Percentiles rank a stretch among this genome's conserved stretches.
Conservation (phyloP, 1,140 invertebrate species). For the Drosophila kohkoa region DNA sequence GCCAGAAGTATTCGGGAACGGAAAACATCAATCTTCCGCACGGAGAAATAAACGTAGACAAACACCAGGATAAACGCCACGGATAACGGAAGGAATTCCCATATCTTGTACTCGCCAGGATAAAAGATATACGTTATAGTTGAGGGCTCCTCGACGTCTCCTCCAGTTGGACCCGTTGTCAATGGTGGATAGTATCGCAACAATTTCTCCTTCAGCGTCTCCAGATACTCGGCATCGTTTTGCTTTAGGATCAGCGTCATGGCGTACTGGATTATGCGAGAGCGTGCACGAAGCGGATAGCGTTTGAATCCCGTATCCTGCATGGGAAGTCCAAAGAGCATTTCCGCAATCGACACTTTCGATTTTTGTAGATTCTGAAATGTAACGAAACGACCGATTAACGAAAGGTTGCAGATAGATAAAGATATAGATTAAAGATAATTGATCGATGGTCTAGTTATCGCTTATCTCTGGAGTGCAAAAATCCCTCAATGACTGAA, state of each 20-base stretch:
- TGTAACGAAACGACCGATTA: constrained; percentile 31
- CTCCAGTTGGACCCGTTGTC: not conserved
- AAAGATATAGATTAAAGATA: constrained; percentile 19
- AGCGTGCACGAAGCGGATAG: constrained; percentile 92
- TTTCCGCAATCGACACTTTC: constrained; percentile 93
- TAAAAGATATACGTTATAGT: constrained; percentile 91
- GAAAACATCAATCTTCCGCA: constrained; percentile 96
- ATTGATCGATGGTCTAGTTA: constrained; percentile 18
- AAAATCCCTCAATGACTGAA: constrained; percentile 1
- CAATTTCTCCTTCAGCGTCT: constrained; percentile 90
- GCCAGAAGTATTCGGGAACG: constrained; percentile 96
- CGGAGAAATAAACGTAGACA: constrained; percentile 97
- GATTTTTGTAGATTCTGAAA: constrained; percentile 90
- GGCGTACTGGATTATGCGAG: constrained; percentile 95
- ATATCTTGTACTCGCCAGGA: constrained; percentile 94
- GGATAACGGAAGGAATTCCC: constrained; percentile 93
- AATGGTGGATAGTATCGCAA: constrained; percentile 89
- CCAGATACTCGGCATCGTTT: constrained; percentile 92
- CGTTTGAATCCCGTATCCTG: constrained; percentile 95
- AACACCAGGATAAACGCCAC: constrained; percentile 94
- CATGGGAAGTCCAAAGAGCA: constrained; percentile 96
- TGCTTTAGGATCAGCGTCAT: constrained; percentile 94
- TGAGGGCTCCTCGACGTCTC: constrained; percentile 39
- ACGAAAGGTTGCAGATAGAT: constrained; percentile 5
- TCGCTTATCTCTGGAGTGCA: constrained; percentile 26